Percentiles rank a stretch among this genome's conserved stretches.
phyloP scores from a whole-genome alignment of 2,888 invertebrate species.

The Spicauda simplicius region DNA sequence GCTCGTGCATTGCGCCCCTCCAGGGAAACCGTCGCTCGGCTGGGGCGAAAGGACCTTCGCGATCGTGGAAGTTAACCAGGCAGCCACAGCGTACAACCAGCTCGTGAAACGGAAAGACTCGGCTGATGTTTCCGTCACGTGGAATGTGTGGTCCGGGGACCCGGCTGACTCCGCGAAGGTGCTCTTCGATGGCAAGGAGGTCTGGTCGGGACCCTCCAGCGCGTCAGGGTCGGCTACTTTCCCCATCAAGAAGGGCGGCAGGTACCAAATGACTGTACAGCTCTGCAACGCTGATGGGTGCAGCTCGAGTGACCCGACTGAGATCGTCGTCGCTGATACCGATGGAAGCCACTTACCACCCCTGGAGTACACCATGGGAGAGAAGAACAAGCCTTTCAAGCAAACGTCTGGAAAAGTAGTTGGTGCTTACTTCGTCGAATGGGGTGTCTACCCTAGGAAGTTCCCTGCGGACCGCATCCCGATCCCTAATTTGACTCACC shows the following conservation, averaged over 20 bases:
- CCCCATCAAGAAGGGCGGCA: conserved; percentile 76
- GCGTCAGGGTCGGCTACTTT: conserved; percentile 67
- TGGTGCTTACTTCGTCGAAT: conserved; percentile 79
- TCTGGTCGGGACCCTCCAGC: conserved; percentile 68
- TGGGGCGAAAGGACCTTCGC: conserved; percentile 80
- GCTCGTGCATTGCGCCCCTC: conserved; percentile 63
- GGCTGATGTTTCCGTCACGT: conserved; percentile 76
- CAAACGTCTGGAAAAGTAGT: conserved; percentile 79
- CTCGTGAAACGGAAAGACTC: conserved; percentile 70
- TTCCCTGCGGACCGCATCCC: conserved; percentile 77
- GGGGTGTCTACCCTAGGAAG: conserved; percentile 80
- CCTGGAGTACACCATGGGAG: conserved; percentile 67
- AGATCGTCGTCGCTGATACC: conserved; percentile 77
- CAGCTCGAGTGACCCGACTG: conserved; percentile 69
- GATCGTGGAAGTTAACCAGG: conserved; percentile 78
- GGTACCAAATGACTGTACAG: conserved; percentile 74
- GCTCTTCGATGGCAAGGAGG: conserved; percentile 66
- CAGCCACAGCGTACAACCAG: conserved; percentile 80
- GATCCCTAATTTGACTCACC: conserved; percentile 75
- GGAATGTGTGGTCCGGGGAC: conserved; percentile 80
- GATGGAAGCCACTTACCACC: conserved; percentile 81
- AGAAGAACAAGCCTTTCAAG: conserved; percentile 76
- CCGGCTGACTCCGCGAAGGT: conserved; percentile 68
- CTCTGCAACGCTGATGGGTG: conserved; percentile 77
- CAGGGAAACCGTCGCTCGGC: conserved; percentile 73